A percentile compares a stretch with the other conserved stretches of the same genome.
Evolutionary conservation across 53 echinoderm and acorn worm genomes (phyloP).

Genomic region (Antedon mediterranea): DNA sequence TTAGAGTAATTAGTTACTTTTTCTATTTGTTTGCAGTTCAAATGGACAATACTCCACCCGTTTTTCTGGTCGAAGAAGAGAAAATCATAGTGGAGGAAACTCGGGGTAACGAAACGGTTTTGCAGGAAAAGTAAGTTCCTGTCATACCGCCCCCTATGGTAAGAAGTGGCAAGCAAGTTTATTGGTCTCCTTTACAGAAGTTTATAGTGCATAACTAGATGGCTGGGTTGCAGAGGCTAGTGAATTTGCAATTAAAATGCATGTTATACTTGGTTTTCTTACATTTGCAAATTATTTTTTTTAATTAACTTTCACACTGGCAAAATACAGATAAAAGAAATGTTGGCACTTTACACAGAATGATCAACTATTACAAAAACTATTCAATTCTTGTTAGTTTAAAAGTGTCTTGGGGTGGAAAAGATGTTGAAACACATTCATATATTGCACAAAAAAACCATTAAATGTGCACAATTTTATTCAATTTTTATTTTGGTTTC

Average conservation of each 20-base stretch:
- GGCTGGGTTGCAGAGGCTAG: neutral
- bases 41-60: constrained; percentile 78
- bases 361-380: too few relatives aligned
- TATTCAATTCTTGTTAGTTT: too few relatives aligned
- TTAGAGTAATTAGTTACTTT: neutral
- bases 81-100: constrained; percentile 98
- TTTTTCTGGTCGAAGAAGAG: constrained; percentile 97
- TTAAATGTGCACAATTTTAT: too few relatives aligned
- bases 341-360: too few relatives aligned
- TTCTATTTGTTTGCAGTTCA: constrained; percentile 28
- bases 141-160: neutral
- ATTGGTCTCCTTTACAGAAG: neutral
- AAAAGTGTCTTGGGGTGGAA: too few relatives aligned
- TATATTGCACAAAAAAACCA: too few relatives aligned
- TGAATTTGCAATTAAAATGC: neutral
- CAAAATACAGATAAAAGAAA: too few relatives aligned
- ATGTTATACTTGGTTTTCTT: neutral
- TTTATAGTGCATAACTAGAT: neutral
- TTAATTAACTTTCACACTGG: too few relatives aligned
- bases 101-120: constrained; percentile 72
- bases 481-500: too few relatives aligned
- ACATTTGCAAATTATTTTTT: too few relatives aligned
- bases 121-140: constrained; percentile 98
- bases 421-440: too few relatives aligned
- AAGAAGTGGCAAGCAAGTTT: neutral